Evolutionary conservation across 2,113 vertebrate genomes (phyloP), one percentile per base, ranked within the genome.

Genomic region (Tachycineta bicolor): DNA sequence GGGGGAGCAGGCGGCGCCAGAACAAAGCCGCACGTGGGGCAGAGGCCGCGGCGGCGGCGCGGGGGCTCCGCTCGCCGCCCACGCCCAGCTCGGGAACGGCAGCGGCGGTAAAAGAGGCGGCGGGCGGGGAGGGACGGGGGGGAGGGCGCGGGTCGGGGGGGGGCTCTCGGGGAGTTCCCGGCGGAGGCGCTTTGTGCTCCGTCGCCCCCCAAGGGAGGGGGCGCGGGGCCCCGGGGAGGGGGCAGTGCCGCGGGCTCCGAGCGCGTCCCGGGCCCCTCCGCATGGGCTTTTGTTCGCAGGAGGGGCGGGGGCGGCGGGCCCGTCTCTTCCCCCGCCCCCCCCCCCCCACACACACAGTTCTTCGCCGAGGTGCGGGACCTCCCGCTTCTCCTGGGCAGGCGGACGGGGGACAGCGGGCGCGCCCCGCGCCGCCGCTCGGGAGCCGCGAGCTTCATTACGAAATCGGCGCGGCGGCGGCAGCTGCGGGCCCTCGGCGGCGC

Each of bases 401-500:
- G 8, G 16, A 29, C 26, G 34, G 33, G 37, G 41, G 26, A 14
- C 22, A 50, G 18, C 6, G 23, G 24, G 12, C 28, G 37, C 50
- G 31, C 64, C 46, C 46, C 44, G 25, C 28, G 52, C 73, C 22
- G 55, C 68, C 39, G 43, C 33, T 67, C 67, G 24, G 58, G 78
- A 83, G 67, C 77, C 82, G 89, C 34, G 85, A 81, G 91, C 75
- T 93, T 91, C 89, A 71, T 89, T 78, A 94, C 90, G 93, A 93
- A 91, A 93, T 83, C 81, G 85, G 89, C 87, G 86, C 77, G 89
- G 93, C 78, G 90, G 94, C 92, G 52, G 70, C 70, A 96, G 97
- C 96, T 95, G 97, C 94, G 95, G 97, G 93, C 94, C 97, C 95
- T 96, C 97, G 94, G 93, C 92, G 98, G 98, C 99, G 99, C 99